These are phyloP conservation scores for Chunga burmeisteri DNA, from an alignment of 2,113 vertebrate species.

Conservation along the genomic window DNA sequence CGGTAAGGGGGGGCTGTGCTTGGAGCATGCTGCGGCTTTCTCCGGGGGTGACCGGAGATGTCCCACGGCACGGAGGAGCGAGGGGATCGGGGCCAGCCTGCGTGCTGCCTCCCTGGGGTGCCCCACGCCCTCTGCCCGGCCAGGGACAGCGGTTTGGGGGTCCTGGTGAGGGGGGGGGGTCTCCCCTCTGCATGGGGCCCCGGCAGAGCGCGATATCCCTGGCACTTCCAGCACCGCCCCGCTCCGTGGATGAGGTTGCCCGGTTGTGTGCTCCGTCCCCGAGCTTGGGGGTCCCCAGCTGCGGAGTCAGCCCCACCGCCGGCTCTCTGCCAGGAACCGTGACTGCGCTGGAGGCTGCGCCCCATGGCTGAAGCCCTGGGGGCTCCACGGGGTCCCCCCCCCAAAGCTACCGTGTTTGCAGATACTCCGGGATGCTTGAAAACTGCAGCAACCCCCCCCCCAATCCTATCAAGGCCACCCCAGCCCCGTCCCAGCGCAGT, in stretches of 20 bases:
- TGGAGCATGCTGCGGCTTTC: not conserved
- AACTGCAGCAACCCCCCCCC: not conserved
- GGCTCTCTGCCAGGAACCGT: not conserved
- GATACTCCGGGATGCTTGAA: not conserved
- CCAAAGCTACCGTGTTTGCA: not conserved
- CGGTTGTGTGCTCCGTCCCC: fast-evolving
- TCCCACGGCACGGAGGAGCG: fast-evolving
- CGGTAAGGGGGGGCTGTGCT: no score
- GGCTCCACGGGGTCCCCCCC: not conserved
- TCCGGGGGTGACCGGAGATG: not conserved
- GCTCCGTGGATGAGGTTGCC: no score
- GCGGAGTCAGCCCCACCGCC: no score
- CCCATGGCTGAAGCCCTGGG: not conserved
- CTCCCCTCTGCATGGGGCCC: not conserved
- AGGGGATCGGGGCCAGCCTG: not conserved
- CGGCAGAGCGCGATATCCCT: not conserved
- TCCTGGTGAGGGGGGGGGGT: no score
- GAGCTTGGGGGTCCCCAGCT: not conserved
- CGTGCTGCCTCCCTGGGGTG: not conserved
- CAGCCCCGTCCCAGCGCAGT: not conserved
- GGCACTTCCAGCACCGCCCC: not conserved
- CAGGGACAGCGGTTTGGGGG: not conserved
- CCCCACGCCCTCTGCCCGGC: not conserved
- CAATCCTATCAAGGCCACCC: not conserved
- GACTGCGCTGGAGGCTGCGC: not conserved